phyloP scores from a whole-genome alignment of 2,888 invertebrate genomes.

The Apamea monoglypha region DNA sequence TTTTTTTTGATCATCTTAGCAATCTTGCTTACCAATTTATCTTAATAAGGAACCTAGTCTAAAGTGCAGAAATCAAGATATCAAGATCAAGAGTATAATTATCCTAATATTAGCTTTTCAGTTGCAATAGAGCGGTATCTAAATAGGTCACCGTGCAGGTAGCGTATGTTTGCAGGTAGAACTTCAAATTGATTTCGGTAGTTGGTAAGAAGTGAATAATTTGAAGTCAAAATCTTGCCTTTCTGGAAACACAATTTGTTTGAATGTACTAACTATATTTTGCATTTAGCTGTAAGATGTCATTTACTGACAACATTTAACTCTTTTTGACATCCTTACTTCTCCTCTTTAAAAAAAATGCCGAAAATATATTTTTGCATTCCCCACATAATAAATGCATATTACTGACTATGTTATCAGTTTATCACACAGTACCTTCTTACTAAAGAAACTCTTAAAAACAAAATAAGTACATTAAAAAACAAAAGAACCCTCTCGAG shows the following conservation, averaged over 20 bases:
- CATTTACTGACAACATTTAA: neutral
- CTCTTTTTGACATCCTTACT: neutral
- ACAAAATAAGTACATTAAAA: slow-evolving; percentile 27
- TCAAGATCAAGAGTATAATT: neutral
- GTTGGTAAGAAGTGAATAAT: neutral
- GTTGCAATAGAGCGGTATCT: neutral
- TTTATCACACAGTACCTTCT: neutral
- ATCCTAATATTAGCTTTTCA: neutral
- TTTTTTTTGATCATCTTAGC: too few species aligned
- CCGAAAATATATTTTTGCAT: neutral
- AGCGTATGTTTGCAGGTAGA: neutral
- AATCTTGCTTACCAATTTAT: neutral
- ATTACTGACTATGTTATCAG: too few species aligned
- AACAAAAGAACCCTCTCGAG: slow-evolving; percentile 19
- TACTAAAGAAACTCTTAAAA: slow-evolving; percentile 13
- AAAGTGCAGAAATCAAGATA: neutral
- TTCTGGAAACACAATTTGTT: neutral
- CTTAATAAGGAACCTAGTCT: neutral
- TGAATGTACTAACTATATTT: neutral
- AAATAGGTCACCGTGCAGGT: slow-evolving; percentile 1
- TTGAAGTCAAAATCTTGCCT: neutral
- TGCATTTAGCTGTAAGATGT: neutral
- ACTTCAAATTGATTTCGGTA: slow-evolving; percentile 8
- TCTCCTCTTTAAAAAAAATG: neutral
- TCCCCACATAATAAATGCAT: neutral